Base-by-base conservation (phyloP, 2,888 invertebrate species). In the Eilema sororculum region DNA sequence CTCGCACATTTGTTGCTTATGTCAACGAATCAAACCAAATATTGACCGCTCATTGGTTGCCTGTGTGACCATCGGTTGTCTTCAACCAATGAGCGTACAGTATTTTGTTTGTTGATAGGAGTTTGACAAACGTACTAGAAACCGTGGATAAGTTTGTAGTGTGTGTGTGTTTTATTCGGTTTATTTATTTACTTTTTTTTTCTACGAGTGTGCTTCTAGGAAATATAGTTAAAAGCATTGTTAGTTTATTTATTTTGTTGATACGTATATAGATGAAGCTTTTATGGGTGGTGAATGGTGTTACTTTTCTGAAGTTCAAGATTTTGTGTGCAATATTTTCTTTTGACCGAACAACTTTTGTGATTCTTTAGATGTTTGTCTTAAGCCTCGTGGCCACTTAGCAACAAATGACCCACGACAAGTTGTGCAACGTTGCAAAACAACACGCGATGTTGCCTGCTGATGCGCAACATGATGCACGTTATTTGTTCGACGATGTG, bases 221-320 rank as follows among this genome's bases (percentile, higher is more conserved):
- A 58, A 24, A 46, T 8, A 63, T 63, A 67, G 62, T 76, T 79
- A 86, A 82, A 84, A 80, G 79, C 87, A 83, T 84, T 86, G 80
- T 84, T 88, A 86, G 83, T 80, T 65, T 65, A 71, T 79, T 80
- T 78, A 58, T 81, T 81, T 84, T 66, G 81, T 85, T 81, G 78
- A 84, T 84, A 65, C n/a, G 60, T 71, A 67, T 77, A 77, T 89
- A 86, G 84, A 86, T 79, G 67, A 72, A 13, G 69, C 77, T 81
- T 81, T 77, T 84, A 60, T 75, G 79, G 80, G 80, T 84, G 80
- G 74, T 66, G 24, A 64, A 74, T 74, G 81, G 77, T 24, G 68
- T 69, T 78, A 73, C 56, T 73, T 75, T 67, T 63, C 8, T n/a
- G 63, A 65, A 33, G 13, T 8, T 68, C 20, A 13, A 67, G 13